Conservation (phyloP, 2,888 invertebrate genomes). For the Magallana nippona region DNA sequence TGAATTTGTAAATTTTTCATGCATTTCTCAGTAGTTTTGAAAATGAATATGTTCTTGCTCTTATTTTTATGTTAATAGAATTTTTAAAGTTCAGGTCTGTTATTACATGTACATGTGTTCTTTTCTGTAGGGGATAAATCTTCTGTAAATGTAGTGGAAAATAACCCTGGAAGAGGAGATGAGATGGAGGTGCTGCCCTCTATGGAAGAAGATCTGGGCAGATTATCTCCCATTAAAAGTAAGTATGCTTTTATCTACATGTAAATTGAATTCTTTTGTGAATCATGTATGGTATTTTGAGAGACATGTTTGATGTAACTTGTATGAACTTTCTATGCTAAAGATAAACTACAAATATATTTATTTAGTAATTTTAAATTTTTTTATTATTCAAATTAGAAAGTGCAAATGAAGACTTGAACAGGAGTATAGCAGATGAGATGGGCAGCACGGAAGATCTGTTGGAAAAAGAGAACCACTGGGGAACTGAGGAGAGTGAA, state of each 20-base stretch:
- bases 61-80: too few species aligned
- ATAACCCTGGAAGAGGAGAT: neutral
- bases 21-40: too few species aligned
- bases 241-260: neutral
- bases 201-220: slow-evolving; percentile 31
- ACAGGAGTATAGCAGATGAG: slow-evolving; percentile 49
- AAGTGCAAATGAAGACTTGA: slow-evolving; percentile 35
- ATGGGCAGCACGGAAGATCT: slow-evolving; percentile 50
- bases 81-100: too few species aligned
- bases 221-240: slow-evolving; percentile 51
- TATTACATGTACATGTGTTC: too few species aligned
- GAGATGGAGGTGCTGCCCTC: slow-evolving; percentile 21
- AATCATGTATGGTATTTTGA: neutral
- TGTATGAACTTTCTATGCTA: neutral
- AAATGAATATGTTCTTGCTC: too few species aligned
- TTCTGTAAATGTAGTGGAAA: neutral
- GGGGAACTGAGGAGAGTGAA: neutral
- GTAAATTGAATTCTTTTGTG: too few species aligned
- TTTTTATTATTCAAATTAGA: slow-evolving; percentile 34
- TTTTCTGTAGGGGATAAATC: too few species aligned
- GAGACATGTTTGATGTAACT: neutral
- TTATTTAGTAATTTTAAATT: neutral
- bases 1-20: too few species aligned
- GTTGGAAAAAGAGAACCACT: slow-evolving; percentile 46
- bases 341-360: neutral